phyloP scores from a whole-genome alignment of 2,888 invertebrate species.

The Tholera decimalis region DNA sequence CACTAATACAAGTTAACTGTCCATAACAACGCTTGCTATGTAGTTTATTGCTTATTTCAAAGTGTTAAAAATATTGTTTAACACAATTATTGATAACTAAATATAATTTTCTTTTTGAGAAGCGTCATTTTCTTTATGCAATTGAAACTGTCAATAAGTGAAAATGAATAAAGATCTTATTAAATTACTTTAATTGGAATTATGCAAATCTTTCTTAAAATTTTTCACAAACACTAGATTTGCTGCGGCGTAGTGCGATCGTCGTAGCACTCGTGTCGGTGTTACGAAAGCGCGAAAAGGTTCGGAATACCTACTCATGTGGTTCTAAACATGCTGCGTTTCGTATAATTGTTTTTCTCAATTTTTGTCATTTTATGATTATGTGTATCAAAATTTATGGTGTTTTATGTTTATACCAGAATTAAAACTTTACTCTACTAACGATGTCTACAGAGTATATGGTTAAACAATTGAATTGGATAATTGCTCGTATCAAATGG shows the following conservation, averaged over 20 bases:
- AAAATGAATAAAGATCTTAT: conserved; percentile 23
- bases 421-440: neutral
- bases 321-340: conserved; percentile 2
- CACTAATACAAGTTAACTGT: conserved; percentile 55
- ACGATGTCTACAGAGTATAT: neutral
- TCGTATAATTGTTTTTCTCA: neutral
- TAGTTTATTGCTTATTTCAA: conserved; percentile 28
- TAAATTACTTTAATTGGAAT: conserved; percentile 48
- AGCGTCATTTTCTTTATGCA: conserved; percentile 25
- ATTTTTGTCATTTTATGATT: neutral
- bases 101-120: conserved; percentile 4
- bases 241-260: conserved; percentile 45
- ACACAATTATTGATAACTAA: conserved; percentile 1
- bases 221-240: conserved; percentile 36
- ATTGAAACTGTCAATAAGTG: conserved; percentile 20
- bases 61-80: neutral
- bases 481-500: conserved; percentile 1
- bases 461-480: neutral
- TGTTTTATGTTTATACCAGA: neutral
- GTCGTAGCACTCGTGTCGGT: conserved; percentile 32
- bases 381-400: neutral
- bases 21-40: conserved; percentile 38
- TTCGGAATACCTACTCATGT: too few species aligned
- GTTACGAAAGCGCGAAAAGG: conserved; percentile 48
- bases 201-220: conserved; percentile 58